These are phyloP conservation scores for Rotaria socialis DNA, from an alignment of 2,888 invertebrate genomes.

Conservation along the genomic window DNA sequence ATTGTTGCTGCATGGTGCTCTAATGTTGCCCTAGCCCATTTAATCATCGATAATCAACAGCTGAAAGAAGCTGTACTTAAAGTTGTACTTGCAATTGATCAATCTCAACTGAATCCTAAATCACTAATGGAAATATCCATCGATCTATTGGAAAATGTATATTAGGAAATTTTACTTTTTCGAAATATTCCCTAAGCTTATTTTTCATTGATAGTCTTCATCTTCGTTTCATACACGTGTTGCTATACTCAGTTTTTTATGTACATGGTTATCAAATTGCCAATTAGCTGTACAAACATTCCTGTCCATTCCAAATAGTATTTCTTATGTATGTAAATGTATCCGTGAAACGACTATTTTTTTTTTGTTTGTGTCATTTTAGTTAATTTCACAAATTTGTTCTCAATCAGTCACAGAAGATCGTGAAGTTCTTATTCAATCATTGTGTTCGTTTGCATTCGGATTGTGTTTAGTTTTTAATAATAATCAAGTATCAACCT, in stretches of 20 bases:
- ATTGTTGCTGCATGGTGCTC: constrained; percentile 90
- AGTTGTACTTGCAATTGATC: constrained; percentile 71
- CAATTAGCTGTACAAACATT: constrained; percentile 76
- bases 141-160: background rate
- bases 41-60: constrained; percentile 72
- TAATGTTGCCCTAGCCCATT: constrained; percentile 81
- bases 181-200: background rate
- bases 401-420: constrained; percentile 36
- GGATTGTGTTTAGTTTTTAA: constrained; percentile 43
- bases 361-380: constrained; percentile 21
- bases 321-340: constrained; percentile 67
- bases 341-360: background rate
- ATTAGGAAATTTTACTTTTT: background rate
- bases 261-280: constrained; percentile 81
- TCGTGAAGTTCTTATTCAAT: constrained; percentile 40
- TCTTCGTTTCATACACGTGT: constrained; percentile 71
- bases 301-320: constrained; percentile 69
- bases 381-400: constrained; percentile 43
- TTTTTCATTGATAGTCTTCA: background rate
- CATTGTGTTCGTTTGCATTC: constrained; percentile 41
- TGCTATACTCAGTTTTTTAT: constrained; percentile 81
- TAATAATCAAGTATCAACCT: constrained; percentile 36
- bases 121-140: constrained; percentile 34
- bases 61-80: constrained; percentile 81
- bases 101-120: constrained; percentile 68